Percentiles rank a stretch among this genome's conserved stretches.
Evolutionary conservation across 2,888 invertebrate species (phyloP).

Genomic region (Dexiosoma caninum): DNA sequence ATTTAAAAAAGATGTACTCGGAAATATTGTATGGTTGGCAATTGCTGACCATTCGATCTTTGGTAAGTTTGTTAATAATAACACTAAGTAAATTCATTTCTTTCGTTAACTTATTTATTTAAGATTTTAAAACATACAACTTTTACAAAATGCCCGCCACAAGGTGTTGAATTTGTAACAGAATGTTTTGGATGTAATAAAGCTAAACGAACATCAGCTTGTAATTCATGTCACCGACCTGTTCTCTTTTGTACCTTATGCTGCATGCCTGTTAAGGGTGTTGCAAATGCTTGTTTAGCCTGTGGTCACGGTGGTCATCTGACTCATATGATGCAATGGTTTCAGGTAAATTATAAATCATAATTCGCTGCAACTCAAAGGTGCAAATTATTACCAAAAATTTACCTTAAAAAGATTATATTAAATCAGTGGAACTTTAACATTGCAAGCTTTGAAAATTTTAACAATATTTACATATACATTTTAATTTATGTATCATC

Average conservation of each 20-base stretch:
- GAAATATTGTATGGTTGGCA: conserved; percentile 93
- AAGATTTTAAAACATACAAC: conserved; percentile 83
- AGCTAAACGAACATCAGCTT: conserved; percentile 83
- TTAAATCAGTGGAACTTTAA: no score
- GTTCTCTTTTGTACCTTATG: conserved; percentile 91
- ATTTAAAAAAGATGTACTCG: conserved; percentile 91
- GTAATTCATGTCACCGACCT: conserved; percentile 84
- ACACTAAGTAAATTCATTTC: no score
- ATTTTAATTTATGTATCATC: no score
- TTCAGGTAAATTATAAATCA: conserved; percentile 76
- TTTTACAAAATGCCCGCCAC: conserved; percentile 78
- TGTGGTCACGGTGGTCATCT: conserved; percentile 97
- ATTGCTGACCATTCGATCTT: conserved; percentile 87
- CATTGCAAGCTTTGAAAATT: no score
- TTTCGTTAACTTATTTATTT: conserved; percentile 12
- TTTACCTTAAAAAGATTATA: no score
- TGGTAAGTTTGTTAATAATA: conserved; percentile 61
- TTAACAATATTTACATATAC: no score
- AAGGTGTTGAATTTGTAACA: conserved; percentile 85
- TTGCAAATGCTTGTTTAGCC: conserved; percentile 89
- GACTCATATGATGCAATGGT: conserved; percentile 90
- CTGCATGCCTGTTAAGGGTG: conserved; percentile 89
- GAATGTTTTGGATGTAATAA: conserved; percentile 85
- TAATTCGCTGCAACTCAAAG: no score
- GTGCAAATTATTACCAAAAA: no score